phyloP scores from a whole-genome alignment of 2,888 invertebrate genomes.

The Stegophylla sp. region DNA sequence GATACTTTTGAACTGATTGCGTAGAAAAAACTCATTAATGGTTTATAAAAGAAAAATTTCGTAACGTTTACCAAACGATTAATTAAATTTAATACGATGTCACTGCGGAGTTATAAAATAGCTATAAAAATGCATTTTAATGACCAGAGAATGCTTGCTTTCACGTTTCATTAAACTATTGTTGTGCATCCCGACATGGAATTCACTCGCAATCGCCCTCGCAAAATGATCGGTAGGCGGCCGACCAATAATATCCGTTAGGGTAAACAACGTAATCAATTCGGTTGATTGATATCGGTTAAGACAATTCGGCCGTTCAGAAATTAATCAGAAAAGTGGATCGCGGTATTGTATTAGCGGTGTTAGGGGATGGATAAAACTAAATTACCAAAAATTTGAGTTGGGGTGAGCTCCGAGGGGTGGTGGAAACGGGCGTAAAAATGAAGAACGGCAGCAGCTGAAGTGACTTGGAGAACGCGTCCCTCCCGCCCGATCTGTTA shows the following conservation, averaged over 20 bases:
- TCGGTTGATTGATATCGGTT: conserved; percentile 27
- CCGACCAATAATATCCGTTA: not conserved
- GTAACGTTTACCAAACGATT: not conserved
- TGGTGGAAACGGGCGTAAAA: not conserved
- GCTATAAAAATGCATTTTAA: not conserved
- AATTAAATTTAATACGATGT: not conserved
- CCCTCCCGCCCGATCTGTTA: not conserved
- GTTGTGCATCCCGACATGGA: not conserved
- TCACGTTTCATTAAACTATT: conserved; percentile 1
- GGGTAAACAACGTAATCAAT: conserved; percentile 13
- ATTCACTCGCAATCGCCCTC: not conserved
- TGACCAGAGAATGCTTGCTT: not conserved
- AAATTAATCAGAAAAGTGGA: conserved; percentile 24
- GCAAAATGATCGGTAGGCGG: not conserved
- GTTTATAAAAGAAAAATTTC: not conserved
- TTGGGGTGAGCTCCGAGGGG: not conserved
- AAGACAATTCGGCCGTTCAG: not conserved
- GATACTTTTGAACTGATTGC: no score
- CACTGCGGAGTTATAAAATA: not conserved
- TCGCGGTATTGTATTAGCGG: not conserved
- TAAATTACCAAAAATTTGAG: not conserved
- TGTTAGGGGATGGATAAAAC: not conserved
- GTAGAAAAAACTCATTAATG: no score
- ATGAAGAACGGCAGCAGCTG: not conserved
- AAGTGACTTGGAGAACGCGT: not conserved